Evolutionary conservation across 2,888 invertebrate genomes (phyloP).

Genomic region (Epinotia brunnichana): DNA sequence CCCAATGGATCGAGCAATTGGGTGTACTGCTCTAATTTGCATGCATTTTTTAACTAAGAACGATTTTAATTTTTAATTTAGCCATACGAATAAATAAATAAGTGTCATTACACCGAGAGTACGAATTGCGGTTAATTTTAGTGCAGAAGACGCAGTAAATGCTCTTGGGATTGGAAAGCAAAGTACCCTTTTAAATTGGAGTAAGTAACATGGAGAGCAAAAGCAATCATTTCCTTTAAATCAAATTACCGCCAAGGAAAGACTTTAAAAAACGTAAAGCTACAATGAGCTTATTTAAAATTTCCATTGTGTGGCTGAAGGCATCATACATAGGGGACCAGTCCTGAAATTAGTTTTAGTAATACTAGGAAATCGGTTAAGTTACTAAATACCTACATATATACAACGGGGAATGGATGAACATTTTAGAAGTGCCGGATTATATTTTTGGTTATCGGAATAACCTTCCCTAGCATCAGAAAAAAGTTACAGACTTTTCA

Average conservation of each 20-base stretch:
- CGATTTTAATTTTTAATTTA: no score
- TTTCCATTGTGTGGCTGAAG: neutral
- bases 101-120: neutral
- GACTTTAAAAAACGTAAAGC: neutral
- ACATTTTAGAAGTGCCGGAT: no score
- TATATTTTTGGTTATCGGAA: no score
- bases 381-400: no score
- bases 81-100: no score
- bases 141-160: conserved; percentile 1
- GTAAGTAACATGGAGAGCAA: conserved; percentile 3
- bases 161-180: conserved; percentile 15
- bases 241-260: conserved; percentile 8
- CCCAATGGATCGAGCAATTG: no score
- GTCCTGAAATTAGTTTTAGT: neutral
- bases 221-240: conserved; percentile 1
- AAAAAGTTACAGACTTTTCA: no score
- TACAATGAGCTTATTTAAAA: neutral
- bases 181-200: conserved; percentile 21
- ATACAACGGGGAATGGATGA: no score
- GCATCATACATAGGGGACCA: neutral
- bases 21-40: no score
- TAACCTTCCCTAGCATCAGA: no score
- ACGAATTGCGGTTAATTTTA: conserved; percentile 1
- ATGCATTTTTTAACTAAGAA: no score
- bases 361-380: no score